Evolutionary conservation across 2,113 vertebrate genomes (phyloP), one percentile per base, ranked within the genome.

Genomic region (Holacanthus passer): DNA sequence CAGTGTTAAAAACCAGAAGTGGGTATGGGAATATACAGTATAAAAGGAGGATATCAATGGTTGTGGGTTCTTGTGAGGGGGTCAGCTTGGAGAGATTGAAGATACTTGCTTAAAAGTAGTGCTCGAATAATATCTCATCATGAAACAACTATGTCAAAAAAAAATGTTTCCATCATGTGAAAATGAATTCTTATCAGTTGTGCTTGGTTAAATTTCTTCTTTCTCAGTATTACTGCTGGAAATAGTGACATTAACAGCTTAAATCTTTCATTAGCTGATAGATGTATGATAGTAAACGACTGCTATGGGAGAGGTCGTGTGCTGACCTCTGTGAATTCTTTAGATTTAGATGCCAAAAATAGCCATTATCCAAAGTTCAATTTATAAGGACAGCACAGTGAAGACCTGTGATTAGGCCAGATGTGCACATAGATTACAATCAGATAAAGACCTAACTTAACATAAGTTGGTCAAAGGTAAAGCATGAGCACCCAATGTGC

Each of bases 381-480:
- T 39, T 24, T 16, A 17, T 22, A 7, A 58, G 9, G 11, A 19
- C 53, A 68, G n/a, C 50, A 37, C 3, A 48, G 31, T 62, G 17
- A 53, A 71, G 31, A 64, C 5, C 55, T 4, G 12, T 73, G 69
- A 73, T 52, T 27, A 47, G 39, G 14, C 11, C 60, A 8, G 31
- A 50, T 74, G 39, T 35, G 8, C 1, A 5, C 3, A n/a, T n/a
- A 22, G 43, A 19, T 32, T 52, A 27, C 24, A 64, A 27, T 67
- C 8, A 22, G 79, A 63, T 77, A 60, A 64, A 78, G 3, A 71
- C 60, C 62, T n/a, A 50, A 53, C 35, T n/a, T 81, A 67, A 82
- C 82, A 70, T 72, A n/a, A 64, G 20, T 13, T 19, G 72, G 11
- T 79, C 71, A 82, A 79, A 82, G 79, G 75, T 82, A 73, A 74